phyloP scores from a whole-genome alignment of 1,140 invertebrate species.

The Drosophila oshimai region DNA sequence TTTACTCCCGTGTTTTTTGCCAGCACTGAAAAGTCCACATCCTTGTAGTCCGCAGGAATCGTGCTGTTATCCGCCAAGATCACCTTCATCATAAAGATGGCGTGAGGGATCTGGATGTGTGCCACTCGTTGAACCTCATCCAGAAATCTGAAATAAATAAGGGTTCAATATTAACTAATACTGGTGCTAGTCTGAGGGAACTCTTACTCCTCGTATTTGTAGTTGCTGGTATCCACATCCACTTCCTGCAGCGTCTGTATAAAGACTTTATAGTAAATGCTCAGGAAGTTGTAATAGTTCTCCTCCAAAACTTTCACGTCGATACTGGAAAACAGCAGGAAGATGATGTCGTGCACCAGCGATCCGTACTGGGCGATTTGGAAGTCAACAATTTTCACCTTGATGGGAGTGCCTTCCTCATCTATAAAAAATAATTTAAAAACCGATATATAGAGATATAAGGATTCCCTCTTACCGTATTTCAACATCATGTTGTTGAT shows the following conservation, averaged over 20 bases:
- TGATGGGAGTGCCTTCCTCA: constrained; percentile 73
- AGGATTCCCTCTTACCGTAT: constrained; percentile 72
- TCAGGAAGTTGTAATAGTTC: constrained; percentile 83
- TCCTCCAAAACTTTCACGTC: constrained; percentile 78
- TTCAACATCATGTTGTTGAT: constrained; percentile 85
- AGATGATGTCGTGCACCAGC: constrained; percentile 84
- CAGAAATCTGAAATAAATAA: constrained; percentile 50
- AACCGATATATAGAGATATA: no score
- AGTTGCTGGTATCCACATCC: constrained; percentile 44
- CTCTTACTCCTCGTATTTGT: constrained; percentile 60
- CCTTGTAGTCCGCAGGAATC: constrained; percentile 70
- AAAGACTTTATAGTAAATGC: constrained; percentile 84
- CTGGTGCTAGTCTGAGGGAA: no score
- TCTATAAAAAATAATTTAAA: constrained; percentile 13
- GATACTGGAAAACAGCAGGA: constrained; percentile 85
- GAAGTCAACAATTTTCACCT: constrained; percentile 86
- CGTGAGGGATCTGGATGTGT: constrained; percentile 61
- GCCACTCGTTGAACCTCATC: constrained; percentile 59
- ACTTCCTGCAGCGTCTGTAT: constrained; percentile 72
- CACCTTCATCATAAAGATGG: constrained; percentile 74
- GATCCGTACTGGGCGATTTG: constrained; percentile 85
- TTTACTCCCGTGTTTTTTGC: constrained; percentile 52
- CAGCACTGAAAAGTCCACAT: constrained; percentile 54
- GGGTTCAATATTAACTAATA: not conserved
- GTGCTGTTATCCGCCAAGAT: constrained; percentile 60